phyloP scores from a whole-genome alignment of 1,140 invertebrate species.

The Pseudomyrmex cubaensis region DNA sequence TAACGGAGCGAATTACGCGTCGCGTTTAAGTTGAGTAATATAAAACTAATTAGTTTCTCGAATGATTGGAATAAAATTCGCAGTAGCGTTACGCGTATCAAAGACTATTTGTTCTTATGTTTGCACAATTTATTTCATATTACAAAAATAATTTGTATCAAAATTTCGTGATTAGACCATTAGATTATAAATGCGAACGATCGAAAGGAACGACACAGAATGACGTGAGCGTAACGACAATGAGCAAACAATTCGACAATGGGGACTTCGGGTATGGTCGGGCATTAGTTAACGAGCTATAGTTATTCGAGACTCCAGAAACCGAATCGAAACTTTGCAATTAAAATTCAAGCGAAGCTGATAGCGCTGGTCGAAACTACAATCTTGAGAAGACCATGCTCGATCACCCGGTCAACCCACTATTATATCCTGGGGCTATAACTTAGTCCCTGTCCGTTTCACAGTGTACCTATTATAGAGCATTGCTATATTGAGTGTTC shows the following conservation, averaged over 20 bases:
- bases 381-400: slow-evolving; percentile 56
- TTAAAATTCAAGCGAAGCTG: slow-evolving; percentile 64
- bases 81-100: too few species aligned
- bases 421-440: slow-evolving; percentile 38
- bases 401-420: slow-evolving; percentile 39
- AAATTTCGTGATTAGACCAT: background rate
- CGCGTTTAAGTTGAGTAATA: background rate
- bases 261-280: slow-evolving; percentile 36
- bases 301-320: slow-evolving; percentile 29
- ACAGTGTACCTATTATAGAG: background rate
- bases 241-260: slow-evolving; percentile 23
- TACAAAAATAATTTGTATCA: too few species aligned
- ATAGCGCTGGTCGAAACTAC: slow-evolving; percentile 44
- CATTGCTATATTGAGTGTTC: background rate
- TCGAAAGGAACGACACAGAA: background rate
- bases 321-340: slow-evolving; percentile 57
- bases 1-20: slow-evolving; percentile 33
- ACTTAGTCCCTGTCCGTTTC: slow-evolving; percentile 8
- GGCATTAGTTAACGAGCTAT: slow-evolving; percentile 53
- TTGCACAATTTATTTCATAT: too few species aligned
- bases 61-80: slow-evolving; percentile 31
- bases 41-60: slow-evolving; percentile 28
- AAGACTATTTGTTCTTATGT: too few species aligned
- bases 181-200: background rate
- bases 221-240: background rate